These are phyloP conservation scores for Aegotheles bennettii DNA, from an alignment of 2,113 vertebrate genomes.

Conservation along the genomic window DNA sequence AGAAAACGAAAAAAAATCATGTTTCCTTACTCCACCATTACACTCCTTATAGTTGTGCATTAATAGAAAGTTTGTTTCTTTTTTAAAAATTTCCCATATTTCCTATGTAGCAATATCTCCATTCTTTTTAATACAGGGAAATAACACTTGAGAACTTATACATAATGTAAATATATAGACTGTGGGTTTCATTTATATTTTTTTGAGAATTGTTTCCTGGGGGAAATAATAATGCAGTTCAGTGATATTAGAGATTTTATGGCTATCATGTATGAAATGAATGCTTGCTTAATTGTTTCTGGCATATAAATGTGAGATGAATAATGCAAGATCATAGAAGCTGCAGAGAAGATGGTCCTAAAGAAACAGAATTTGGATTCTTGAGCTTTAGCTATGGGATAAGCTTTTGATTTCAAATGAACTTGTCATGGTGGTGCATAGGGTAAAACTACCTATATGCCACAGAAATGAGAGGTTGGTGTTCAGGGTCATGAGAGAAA, in stretches of 20 bases:
- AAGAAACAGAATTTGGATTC: background rate
- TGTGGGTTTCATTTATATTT: background rate
- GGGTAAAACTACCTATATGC: background rate
- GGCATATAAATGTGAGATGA: background rate
- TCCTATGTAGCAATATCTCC: background rate
- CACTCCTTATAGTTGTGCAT: rapidly evolving
- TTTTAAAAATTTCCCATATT: background rate
- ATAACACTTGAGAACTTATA: background rate
- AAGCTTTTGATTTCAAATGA: background rate
- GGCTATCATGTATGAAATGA: background rate
- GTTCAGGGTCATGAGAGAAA: background rate
- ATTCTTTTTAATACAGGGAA: background rate
- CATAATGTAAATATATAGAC: conserved; percentile 3
- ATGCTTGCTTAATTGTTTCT: conserved; percentile 21
- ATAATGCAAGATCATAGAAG: background rate
- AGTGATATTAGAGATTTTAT: background rate
- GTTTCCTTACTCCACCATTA: background rate
- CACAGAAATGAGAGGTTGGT: background rate
- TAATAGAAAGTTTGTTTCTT: background rate
- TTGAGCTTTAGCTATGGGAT: background rate
- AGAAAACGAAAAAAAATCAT: background rate
- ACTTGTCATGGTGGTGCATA: no score
- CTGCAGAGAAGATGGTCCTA: rapidly evolving
- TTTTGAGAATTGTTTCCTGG: background rate
- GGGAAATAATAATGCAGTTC: conserved; percentile 2